Percentiles rank a stretch among this genome's conserved stretches.
phyloP scores from a whole-genome alignment of 2,888 invertebrate species.

The Lasioglossum malachurum region DNA sequence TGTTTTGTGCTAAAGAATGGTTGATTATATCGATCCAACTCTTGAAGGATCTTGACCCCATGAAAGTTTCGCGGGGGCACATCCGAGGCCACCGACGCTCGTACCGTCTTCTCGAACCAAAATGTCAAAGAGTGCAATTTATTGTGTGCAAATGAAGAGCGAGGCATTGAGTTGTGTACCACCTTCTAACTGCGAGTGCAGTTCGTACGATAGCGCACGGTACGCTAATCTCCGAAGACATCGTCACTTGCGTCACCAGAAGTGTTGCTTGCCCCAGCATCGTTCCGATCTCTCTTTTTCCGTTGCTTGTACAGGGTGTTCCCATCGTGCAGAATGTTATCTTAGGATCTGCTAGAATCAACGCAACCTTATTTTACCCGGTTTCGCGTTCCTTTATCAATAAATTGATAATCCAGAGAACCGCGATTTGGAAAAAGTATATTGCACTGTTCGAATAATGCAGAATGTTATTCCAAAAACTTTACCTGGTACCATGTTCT shows the following conservation, averaged over 20 bases:
- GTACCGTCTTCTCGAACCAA: not conserved
- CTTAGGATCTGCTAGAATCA: not conserved
- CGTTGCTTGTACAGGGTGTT: not conserved
- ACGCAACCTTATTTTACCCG: not conserved
- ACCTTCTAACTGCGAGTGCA: not conserved
- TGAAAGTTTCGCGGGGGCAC: not conserved
- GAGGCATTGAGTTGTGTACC: not conserved
- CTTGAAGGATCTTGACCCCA: not conserved
- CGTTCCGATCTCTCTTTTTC: not conserved
- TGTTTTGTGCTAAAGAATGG: too few species aligned
- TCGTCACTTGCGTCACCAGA: constrained; percentile 1
- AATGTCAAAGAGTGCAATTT: constrained; percentile 1
- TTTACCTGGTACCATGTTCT: too few species aligned
- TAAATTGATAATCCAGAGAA: not conserved
- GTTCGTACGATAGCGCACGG: not conserved
- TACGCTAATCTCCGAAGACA: not conserved
- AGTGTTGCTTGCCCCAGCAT: not conserved
- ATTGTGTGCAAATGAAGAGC: not conserved
- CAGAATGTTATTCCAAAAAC: too few species aligned
- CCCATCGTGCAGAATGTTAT: not conserved
- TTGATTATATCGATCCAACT: not conserved
- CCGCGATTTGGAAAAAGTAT: too few species aligned
- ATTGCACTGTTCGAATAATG: too few species aligned
- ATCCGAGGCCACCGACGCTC: not conserved
- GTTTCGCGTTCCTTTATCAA: not conserved